A percentile compares a stretch with the other conserved stretches of the same genome.
Conservation (phyloP, 2,888 invertebrate genomes). For the Callimorpha dominula region DNA sequence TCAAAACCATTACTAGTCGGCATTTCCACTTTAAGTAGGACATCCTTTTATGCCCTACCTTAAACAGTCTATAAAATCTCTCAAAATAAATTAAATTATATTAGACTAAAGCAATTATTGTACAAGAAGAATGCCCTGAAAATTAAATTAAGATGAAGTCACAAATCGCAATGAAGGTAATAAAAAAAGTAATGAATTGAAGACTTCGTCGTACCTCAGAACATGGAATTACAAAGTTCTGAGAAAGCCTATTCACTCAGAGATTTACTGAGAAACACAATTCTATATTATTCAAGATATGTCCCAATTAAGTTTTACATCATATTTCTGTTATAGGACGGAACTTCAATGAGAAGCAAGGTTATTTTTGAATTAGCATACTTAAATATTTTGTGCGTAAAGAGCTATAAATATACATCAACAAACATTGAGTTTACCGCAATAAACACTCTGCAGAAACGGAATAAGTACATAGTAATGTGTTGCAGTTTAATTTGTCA, state of each 20-base stretch:
- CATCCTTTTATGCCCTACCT: background rate
- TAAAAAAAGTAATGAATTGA: constrained; percentile 55
- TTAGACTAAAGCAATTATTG: constrained; percentile 26
- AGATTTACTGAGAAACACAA: constrained; percentile 21
- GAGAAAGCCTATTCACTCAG: constrained; percentile 24
- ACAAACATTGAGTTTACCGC: constrained; percentile 6
- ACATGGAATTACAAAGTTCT: constrained; percentile 25
- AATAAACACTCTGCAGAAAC: constrained; percentile 25
- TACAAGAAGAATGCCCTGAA: constrained; percentile 15
- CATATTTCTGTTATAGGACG: constrained; percentile 2
- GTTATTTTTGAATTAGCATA: constrained; percentile 5
- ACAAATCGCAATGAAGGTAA: constrained; percentile 32
- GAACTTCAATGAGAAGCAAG: background rate
- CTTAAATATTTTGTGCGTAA: constrained; percentile 10
- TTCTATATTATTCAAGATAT: constrained; percentile 23
- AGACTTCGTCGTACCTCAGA: constrained; percentile 36
- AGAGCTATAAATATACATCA: constrained; percentile 7
- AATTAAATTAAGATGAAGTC: constrained; percentile 20
- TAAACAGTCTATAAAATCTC: background rate
- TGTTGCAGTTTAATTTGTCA: constrained; percentile 27
- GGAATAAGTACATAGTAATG: constrained; percentile 29
- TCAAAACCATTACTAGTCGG: background rate
- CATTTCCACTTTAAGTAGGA: background rate
- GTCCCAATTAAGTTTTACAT: constrained; percentile 2
- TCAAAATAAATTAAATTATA: constrained; percentile 19